phyloP scores from a whole-genome alignment of 2,113 vertebrate genomes.

The Ursus arctos region DNA sequence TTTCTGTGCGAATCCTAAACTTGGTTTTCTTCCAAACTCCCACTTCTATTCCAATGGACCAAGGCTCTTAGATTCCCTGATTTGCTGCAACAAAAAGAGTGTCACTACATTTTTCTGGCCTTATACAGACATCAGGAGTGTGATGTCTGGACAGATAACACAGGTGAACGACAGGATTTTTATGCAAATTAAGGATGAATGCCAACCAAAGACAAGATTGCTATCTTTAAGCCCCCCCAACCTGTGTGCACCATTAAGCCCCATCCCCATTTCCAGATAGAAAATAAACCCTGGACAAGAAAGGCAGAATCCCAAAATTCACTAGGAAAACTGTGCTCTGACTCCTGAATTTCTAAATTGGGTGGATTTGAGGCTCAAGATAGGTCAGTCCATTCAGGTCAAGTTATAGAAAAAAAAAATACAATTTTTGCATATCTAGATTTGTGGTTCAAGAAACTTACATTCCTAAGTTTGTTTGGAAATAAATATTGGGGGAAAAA shows the following conservation, averaged over 20 bases:
- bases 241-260: not conserved
- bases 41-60: not conserved
- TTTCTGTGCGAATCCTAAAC: not conserved
- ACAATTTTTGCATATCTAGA: not conserved
- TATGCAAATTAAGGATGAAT: not conserved
- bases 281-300: not conserved
- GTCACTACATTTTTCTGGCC: not conserved
- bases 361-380: not conserved
- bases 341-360: constrained; percentile 3
- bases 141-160: not conserved
- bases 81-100: not conserved
- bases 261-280: not conserved
- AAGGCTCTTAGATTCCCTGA: not conserved
- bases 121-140: not conserved
- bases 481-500: not conserved
- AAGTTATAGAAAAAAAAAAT: not conserved
- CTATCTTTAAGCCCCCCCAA: rapidly evolving
- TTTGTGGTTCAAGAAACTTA: not conserved
- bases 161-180: not conserved
- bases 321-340: not conserved
- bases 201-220: not conserved
- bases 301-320: not conserved
- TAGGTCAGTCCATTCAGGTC: not conserved
- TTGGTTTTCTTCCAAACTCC: not conserved
- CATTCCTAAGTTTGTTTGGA: not conserved